Percentiles rank a stretch among this genome's conserved stretches.
These are phyloP conservation scores for Serranus cabrilla DNA, from an alignment of 2,797 vertebrate genomes.

Conservation along the genomic window DNA sequence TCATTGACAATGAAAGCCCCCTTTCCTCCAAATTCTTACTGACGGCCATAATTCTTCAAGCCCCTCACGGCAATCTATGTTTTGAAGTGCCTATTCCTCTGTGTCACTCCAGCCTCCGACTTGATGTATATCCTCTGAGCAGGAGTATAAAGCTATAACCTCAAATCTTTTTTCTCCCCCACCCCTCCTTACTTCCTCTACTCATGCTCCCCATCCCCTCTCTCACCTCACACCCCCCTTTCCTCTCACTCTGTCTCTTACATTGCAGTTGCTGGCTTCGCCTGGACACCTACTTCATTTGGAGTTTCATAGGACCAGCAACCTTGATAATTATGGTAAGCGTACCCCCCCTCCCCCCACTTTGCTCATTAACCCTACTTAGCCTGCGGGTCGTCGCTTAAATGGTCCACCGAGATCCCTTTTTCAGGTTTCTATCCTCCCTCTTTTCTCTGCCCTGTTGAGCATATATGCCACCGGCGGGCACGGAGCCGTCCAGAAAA, in stretches of 20 bases:
- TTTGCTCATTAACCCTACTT: conserved; percentile 90
- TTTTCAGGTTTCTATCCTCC: conserved; percentile 51
- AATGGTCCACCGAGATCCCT: conserved; percentile 81
- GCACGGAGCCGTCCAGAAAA: conserved; percentile 68
- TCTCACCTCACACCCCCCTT: conserved; percentile 79
- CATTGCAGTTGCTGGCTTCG: conserved; percentile 97
- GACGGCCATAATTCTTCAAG: conserved; percentile 84
- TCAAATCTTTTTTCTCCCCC: conserved; percentile 39
- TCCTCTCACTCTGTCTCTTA: conserved; percentile 64
- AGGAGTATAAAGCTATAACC: conserved; percentile 79
- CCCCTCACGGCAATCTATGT: conserved; percentile 78
- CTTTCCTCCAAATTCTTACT: conserved; percentile 85
- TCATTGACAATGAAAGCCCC: conserved; percentile 72
- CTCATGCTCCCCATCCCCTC: conserved; percentile 22
- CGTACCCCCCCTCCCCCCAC: conserved; percentile 16
- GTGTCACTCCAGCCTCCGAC: conserved; percentile 81
- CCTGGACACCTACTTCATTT: conserved; percentile 99
- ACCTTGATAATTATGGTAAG: conserved; percentile 99
- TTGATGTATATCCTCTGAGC: conserved; percentile 85
- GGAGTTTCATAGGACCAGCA: conserved; percentile 99
- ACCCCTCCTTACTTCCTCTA: conserved; percentile 6
- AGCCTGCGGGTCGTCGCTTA: conserved; percentile 86
- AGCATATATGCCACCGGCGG: conserved; percentile 69
- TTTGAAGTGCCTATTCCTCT: conserved; percentile 86
- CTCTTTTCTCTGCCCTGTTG: conserved; percentile 70